These are phyloP conservation scores for Gortyna flavago DNA, from an alignment of 2,888 invertebrate species.

Conservation along the genomic window DNA sequence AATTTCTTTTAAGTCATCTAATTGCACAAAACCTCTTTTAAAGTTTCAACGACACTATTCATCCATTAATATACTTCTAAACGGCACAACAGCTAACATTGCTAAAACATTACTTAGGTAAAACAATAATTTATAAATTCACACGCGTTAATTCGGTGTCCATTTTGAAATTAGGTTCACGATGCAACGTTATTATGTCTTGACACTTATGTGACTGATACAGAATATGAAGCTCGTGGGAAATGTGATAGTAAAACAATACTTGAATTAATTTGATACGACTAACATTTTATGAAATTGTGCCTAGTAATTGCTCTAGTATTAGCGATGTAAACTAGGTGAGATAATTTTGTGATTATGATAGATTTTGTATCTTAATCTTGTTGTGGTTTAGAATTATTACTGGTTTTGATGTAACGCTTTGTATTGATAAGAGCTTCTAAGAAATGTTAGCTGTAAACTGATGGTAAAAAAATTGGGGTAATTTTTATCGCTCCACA, in stretches of 20 bases:
- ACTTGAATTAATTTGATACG: constrained; percentile 41
- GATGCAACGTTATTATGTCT: constrained; percentile 45
- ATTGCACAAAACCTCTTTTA: neutral
- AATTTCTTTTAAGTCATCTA: neutral
- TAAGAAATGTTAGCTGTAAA: neutral
- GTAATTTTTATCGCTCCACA: neutral
- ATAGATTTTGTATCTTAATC: constrained; percentile 33
- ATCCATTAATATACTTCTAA: constrained; percentile 25
- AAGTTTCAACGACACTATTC: neutral
- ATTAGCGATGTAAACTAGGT: constrained; percentile 17
- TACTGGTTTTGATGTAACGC: neutral
- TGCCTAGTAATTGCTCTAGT: constrained; percentile 44
- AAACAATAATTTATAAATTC: constrained; percentile 60
- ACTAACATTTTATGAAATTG: constrained; percentile 58
- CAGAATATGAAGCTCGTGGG: constrained; percentile 57
- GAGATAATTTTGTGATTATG: constrained; percentile 26
- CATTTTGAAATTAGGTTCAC: constrained; percentile 61
- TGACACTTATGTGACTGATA: constrained; percentile 56
- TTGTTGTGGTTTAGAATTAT: neutral
- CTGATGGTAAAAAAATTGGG: neutral
- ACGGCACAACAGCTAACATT: constrained; percentile 25
- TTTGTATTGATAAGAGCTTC: constrained; percentile 10
- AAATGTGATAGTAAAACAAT: constrained; percentile 58
- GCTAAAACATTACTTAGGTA: constrained; percentile 36
- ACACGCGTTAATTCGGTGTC: constrained; percentile 55